Percentiles rank a stretch among this genome's conserved stretches.
Conservation (phyloP, 2,797 vertebrate genomes). For the Cirrhinus mrigala region DNA sequence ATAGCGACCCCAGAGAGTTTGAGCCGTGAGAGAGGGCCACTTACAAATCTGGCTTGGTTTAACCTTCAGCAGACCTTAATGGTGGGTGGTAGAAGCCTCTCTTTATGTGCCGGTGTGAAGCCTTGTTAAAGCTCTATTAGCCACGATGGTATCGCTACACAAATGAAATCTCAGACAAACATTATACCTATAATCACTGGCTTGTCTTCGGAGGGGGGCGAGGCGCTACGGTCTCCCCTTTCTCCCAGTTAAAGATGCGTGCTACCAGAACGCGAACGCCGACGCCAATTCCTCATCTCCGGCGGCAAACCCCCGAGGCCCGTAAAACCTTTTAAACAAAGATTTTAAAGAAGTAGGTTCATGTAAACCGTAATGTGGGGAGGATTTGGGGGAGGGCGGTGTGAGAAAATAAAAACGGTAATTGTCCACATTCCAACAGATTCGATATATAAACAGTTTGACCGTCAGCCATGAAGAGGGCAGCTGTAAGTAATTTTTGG, state of each 20-base stretch:
- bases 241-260: constrained; percentile 58
- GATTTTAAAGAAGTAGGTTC: constrained; percentile 80
- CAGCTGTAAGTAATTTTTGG: constrained; percentile 94
- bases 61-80: constrained; percentile 70
- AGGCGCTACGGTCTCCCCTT: constrained; percentile 13
- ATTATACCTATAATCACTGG: constrained; percentile 34
- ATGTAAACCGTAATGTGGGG: constrained; percentile 74
- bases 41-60: constrained; percentile 69
- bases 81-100: constrained; percentile 69
- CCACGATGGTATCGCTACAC: constrained; percentile 55
- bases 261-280: constrained; percentile 64
- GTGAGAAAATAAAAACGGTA: constrained; percentile 89
- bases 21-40: constrained; percentile 65
- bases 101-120: constrained; percentile 65
- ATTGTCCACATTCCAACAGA: constrained; percentile 92
- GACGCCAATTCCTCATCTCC: constrained; percentile 60
- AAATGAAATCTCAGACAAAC: constrained; percentile 62
- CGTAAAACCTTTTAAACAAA: constrained; percentile 71
- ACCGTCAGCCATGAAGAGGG: constrained; percentile 82
- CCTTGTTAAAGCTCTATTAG: constrained; percentile 70
- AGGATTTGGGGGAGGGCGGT: constrained; percentile 62
- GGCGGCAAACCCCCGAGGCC: constrained; percentile 66
- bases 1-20: constrained; percentile 72
- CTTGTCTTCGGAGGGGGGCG: constrained; percentile 37
- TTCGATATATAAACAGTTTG: constrained; percentile 90